Conservation (phyloP, 23 tunicate species). For the Botrylloides violaceus region DNA sequence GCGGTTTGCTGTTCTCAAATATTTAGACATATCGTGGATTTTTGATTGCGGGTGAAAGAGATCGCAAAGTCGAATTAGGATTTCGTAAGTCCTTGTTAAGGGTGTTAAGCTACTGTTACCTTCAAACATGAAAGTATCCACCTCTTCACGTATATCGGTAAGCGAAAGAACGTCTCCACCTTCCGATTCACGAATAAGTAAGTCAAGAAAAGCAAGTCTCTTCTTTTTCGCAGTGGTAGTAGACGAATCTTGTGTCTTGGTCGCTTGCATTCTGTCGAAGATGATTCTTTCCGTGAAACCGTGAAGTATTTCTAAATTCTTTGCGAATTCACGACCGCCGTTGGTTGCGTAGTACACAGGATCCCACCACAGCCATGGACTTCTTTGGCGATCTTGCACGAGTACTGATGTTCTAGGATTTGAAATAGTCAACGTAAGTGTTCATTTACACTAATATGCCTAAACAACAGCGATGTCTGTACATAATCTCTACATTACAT, state of each 20-base stretch:
- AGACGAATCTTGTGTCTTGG: neutral
- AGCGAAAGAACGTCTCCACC: slow-evolving; percentile 67
- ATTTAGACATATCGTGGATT: no score
- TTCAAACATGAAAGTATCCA: slow-evolving; percentile 99
- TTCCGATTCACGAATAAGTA: slow-evolving; percentile 55
- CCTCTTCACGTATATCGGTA: slow-evolving; percentile 82
- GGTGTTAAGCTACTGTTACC: no score
- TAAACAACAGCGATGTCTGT: no score
- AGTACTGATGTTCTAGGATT: slow-evolving; percentile 56
- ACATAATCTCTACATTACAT: no score
- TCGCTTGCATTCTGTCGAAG: slow-evolving; percentile 22
- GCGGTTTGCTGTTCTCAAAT: no score
- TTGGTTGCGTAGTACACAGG: slow-evolving; percentile 21
- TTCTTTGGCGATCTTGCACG: slow-evolving; percentile 61
- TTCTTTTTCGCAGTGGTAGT: neutral
- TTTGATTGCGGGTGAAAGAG: no score
- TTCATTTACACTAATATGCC: no score
- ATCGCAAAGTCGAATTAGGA: no score
- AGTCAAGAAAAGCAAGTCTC: slow-evolving; percentile 83
- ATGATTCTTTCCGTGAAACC: slow-evolving; percentile 54
- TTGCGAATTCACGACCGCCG: slow-evolving; percentile 39
- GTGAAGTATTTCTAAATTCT: slow-evolving; percentile 31
- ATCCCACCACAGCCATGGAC: slow-evolving; percentile 57
- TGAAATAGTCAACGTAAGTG: no score
- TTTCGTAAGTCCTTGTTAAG: no score